A percentile compares a stretch with the other conserved stretches of the same genome.
Conservation (phyloP, 2,888 invertebrate species). For the Scotopteryx bipunctaria region DNA sequence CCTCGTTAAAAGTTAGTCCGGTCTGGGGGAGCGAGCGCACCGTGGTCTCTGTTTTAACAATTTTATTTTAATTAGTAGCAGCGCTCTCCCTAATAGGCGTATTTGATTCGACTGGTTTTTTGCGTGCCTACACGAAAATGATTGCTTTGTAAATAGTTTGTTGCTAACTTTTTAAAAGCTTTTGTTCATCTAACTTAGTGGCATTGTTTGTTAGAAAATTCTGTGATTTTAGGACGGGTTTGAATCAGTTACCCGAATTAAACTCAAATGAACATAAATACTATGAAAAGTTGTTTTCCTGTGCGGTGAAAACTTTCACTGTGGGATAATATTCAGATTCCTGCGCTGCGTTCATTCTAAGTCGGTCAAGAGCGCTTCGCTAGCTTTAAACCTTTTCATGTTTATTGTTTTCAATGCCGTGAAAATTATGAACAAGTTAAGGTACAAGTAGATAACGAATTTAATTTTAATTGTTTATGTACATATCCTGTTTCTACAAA, state of each 20-base stretch:
- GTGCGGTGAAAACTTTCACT: slow-evolving; percentile 38
- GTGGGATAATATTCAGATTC: slow-evolving; percentile 41
- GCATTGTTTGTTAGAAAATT: neutral
- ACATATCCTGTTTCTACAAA: too few relatives aligned
- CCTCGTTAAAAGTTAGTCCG: slow-evolving; percentile 82
- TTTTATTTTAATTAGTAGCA: slow-evolving; percentile 82
- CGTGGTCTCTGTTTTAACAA: slow-evolving; percentile 74
- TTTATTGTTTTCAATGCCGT: slow-evolving; percentile 50
- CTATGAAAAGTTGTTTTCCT: slow-evolving; percentile 31
- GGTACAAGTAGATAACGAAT: neutral
- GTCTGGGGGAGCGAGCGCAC: slow-evolving; percentile 53
- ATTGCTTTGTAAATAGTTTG: slow-evolving; percentile 14
- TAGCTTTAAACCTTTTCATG: slow-evolving; percentile 53
- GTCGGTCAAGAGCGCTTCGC: slow-evolving; percentile 50
- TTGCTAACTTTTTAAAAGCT: neutral
- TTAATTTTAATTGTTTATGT: too few relatives aligned
- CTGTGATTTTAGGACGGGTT: too few relatives aligned
- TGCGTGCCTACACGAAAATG: slow-evolving; percentile 26
- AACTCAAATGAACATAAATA: too few relatives aligned
- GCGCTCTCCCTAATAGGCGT: slow-evolving; percentile 67
- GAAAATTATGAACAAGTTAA: neutral
- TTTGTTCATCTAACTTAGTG: neutral
- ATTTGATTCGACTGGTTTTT: slow-evolving; percentile 66
- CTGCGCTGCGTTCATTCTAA: slow-evolving; percentile 46
- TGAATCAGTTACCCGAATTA: too few relatives aligned